Evolutionary conservation across 2,113 vertebrate genomes (phyloP), one percentile per base, ranked within the genome.

Genomic region (Elaphurus davidianus): DNA sequence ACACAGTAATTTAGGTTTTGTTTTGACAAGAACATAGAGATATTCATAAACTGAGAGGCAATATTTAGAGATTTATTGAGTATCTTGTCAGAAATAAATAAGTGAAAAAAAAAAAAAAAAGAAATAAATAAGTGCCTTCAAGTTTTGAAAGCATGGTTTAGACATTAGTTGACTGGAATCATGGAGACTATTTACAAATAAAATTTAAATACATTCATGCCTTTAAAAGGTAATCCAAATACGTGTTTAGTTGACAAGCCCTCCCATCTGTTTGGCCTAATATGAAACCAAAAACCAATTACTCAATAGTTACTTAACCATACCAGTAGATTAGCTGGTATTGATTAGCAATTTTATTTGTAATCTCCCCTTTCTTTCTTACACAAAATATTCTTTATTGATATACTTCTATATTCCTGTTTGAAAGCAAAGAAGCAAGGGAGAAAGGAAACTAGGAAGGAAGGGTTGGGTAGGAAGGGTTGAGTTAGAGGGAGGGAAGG

Each of bases 21-120:
- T 85, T 98, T 98, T 96, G 83, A 82, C 86, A 97, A 36, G 71
- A 96, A 91, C 88, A 36, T 16, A 6, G 10, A 30, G 7, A 33
- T 95, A 91, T 92, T 95, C 93, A 76, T 94, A 52, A 97, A 84
- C 79, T 27, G 0, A 25, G 84, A 98, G 23, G 6, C 25, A 95
- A 5, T 36, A 83, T 93, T 89, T 98, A 93, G 23, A 95, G 28
- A 89, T 89, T 76, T 13, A 87, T 59, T 7, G 36, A 96, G 17
- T 83, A 97, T 96, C 54, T 33, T 90, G 64, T 79, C 64, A 40
- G 16, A 67, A 91, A 6, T 89, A 92, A 97, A 97, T 33, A 62
- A 8, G 5, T 3, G 0, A n/a, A n/a, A n/a, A n/a, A n/a, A n/a
- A n/a, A n/a, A n/a, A n/a, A n/a, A n/a, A n/a, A n/a, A n/a, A 40